Evolutionary conservation across 1,140 invertebrate genomes (phyloP), one percentile per base, ranked within the genome.

Genomic region (Globodera ellingtonae): DNA sequence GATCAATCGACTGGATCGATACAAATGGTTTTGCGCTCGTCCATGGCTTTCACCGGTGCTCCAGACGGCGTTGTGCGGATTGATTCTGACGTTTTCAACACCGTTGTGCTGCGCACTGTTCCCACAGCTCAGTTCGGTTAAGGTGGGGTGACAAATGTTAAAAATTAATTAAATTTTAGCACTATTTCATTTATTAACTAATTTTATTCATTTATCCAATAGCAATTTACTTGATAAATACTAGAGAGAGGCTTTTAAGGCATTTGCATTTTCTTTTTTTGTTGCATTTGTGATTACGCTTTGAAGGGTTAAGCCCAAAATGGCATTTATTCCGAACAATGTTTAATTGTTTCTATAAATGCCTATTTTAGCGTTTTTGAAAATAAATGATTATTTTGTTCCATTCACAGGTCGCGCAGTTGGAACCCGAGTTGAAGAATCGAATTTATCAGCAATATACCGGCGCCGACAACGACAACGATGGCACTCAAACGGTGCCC

Each of bases 21-120:
- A 82, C 62, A 59, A 66, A 10, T 86, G 81, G 75, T 87, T 85
- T 77, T 65, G 70, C 18, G 46, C 59, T 1, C 67, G 78, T n/a
- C 81, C 56, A 3, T 82, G 81, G 81, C 21, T 82, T 44, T 66
- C 80, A 6, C 80, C 81, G 24, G 9, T 78, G 21, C 5, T 82
- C 46, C 82, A 82, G 69, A 80, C 82, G 24, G 21, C 65, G 10
- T 48, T 82, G 50, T 82, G 82, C 66, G 81, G 82, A 47, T 80
- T 69, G 35, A 84, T 84, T n/a, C 71, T 82, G 10, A 46, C 48
- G 15, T 83, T 82, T 67, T 84, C 82, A 44, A 84, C 81, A 35
- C 87, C 87, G 21, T 75, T 88, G 10, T 88, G 87, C 67, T 88
- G 87, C 77, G 87, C 87, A 13, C 67, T 88, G 35, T 88, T 89